phyloP scores from a whole-genome alignment of 2,113 vertebrate genomes.

The Myodes glareolus region DNA sequence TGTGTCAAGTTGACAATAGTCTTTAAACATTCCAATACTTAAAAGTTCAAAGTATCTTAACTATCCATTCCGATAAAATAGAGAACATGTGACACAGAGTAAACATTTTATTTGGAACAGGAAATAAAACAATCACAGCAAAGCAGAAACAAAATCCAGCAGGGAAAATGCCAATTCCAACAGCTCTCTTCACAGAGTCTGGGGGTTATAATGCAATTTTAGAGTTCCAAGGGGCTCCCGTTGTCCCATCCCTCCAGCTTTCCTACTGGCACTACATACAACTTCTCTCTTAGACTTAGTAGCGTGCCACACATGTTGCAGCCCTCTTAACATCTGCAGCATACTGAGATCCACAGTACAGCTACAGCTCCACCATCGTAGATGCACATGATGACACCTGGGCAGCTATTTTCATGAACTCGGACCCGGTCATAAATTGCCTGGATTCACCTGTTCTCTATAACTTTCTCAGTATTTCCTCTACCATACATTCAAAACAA shows the following conservation, averaged over 20 bases:
- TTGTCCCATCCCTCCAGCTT: neutral
- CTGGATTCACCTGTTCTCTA: neutral
- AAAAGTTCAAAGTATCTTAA: neutral
- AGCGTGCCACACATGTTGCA: neutral
- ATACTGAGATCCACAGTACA: neutral
- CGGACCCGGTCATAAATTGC: neutral
- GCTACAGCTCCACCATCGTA: neutral
- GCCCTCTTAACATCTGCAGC: neutral
- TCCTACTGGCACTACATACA: neutral
- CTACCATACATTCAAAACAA: neutral
- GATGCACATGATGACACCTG: neutral
- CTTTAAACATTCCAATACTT: neutral
- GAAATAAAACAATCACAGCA: neutral
- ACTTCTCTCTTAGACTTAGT: neutral
- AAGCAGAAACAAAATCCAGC: neutral
- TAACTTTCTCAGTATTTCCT: neutral
- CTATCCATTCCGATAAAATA: neutral
- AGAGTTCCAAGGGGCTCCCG: neutral
- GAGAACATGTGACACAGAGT: neutral
- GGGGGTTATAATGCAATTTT: neutral
- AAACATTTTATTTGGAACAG: neutral
- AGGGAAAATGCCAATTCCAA: neutral
- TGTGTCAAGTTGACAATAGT: neutral
- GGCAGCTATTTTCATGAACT: neutral
- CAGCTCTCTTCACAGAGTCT: neutral